Conservation (phyloP, 2,888 invertebrate genomes). For the Hedya salicella region DNA sequence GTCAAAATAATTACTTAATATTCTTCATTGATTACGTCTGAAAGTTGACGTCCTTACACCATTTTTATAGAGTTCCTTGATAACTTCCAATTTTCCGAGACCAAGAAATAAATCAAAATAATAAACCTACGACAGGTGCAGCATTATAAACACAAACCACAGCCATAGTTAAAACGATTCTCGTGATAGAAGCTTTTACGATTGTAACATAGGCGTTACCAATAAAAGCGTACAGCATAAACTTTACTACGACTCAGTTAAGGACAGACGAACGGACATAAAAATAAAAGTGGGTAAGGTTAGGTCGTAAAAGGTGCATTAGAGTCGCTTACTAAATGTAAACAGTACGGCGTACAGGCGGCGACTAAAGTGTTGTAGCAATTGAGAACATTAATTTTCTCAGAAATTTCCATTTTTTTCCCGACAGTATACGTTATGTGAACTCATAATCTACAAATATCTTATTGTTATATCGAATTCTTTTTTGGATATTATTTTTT, state of each 20-base stretch:
- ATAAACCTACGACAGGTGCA: constrained; percentile 8
- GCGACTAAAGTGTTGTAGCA: constrained; percentile 12
- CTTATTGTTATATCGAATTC: too few species aligned
- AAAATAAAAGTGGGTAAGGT: constrained; percentile 59
- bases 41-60: too few species aligned
- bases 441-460: too few species aligned
- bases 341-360: constrained; percentile 48
- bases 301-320: constrained; percentile 62
- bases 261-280: constrained; percentile 51
- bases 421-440: too few species aligned
- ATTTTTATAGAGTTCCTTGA: too few species aligned
- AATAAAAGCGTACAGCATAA: constrained; percentile 54
- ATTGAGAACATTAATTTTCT: too few species aligned
- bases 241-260: constrained; percentile 54
- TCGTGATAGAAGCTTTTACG: constrained; percentile 32
- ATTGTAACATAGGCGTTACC: constrained; percentile 36
- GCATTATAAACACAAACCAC: constrained; percentile 17
- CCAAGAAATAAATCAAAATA: constrained; percentile 1
- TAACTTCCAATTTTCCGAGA: background rate
- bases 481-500: too few species aligned
- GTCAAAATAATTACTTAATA: too few species aligned
- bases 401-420: too few species aligned
- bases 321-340: constrained; percentile 56
- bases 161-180: constrained; percentile 12
- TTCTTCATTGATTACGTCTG: too few species aligned